These are phyloP conservation scores for Drosophila antonietae DNA, from an alignment of 2,888 invertebrate genomes.

Conservation along the genomic window DNA sequence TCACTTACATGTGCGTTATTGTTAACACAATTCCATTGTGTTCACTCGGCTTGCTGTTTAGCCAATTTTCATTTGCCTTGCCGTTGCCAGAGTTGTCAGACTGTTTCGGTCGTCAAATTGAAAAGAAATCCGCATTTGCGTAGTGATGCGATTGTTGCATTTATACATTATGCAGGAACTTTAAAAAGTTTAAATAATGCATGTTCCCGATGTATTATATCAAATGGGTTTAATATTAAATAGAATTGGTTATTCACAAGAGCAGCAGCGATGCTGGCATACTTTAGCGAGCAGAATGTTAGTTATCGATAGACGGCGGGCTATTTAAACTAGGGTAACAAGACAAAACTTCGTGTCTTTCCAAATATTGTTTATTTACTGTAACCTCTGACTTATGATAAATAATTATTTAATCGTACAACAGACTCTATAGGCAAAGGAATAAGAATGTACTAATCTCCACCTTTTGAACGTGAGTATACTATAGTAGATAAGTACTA, in stretches of 20 bases:
- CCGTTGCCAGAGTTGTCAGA: constrained; percentile 54
- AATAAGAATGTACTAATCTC: constrained; percentile 25
- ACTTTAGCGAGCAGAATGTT: constrained; percentile 12
- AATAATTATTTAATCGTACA: constrained; percentile 6
- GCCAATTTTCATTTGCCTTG: constrained; percentile 61
- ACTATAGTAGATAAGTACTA: background rate
- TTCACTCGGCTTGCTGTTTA: constrained; percentile 54
- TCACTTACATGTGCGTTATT: constrained; percentile 63
- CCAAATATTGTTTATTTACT: constrained; percentile 9
- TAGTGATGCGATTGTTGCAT: constrained; percentile 28
- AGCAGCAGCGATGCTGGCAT: background rate
- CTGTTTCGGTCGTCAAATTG: constrained; percentile 9
- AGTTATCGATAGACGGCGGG: constrained; percentile 2
- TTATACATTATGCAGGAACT: background rate
- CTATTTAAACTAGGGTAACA: background rate
- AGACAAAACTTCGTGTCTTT: background rate
- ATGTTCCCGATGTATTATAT: background rate
- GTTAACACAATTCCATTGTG: constrained; percentile 74
- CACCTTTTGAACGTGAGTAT: background rate
- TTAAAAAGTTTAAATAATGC: background rate
- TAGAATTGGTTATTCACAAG: background rate
- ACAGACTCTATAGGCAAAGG: constrained; percentile 28
- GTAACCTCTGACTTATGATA: constrained; percentile 15
- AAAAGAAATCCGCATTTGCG: constrained; percentile 34
- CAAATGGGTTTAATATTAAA: background rate